Evolutionary conservation across 2,888 invertebrate genomes (phyloP).

Genomic region (Polietes domitor): DNA sequence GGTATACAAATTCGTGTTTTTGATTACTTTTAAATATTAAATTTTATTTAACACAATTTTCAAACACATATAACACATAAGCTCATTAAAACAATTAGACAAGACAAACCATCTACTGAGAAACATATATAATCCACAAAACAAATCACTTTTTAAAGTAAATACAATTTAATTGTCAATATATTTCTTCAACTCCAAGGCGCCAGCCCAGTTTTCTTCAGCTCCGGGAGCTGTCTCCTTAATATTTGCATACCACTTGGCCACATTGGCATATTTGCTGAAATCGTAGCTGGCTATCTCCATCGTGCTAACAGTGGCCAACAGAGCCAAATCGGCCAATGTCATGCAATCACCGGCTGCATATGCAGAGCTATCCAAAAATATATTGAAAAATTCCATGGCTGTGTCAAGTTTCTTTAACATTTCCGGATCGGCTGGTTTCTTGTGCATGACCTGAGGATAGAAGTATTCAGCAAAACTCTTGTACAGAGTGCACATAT

Average conservation of each 20-base stretch:
- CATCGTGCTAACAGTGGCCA: conserved; percentile 86
- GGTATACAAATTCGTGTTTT: no score
- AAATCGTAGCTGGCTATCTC: conserved; percentile 86
- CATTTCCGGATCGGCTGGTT: conserved; percentile 85
- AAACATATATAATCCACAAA: background rate
- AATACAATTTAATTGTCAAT: conserved; percentile 21
- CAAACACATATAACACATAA: no score
- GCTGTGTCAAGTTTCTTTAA: conserved; percentile 85
- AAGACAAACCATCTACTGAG: no score
- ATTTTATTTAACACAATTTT: background rate
- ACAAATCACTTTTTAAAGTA: background rate
- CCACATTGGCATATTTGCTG: conserved; percentile 85
- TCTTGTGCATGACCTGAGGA: conserved; percentile 83
- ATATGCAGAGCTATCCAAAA: conserved; percentile 85
- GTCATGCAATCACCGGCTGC: conserved; percentile 87
- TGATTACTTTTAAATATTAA: no score
- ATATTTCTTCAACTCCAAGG: conserved; percentile 60
- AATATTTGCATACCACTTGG: conserved; percentile 86
- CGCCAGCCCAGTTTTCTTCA: conserved; percentile 75
- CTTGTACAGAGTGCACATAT: conserved; percentile 87
- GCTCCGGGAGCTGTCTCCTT: conserved; percentile 83
- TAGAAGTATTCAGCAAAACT: conserved; percentile 86
- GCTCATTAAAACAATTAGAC: no score
- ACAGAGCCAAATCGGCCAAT: conserved; percentile 88
- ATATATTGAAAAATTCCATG: conserved; percentile 85